Evolutionary conservation across 2,888 invertebrate genomes (phyloP).

Genomic region (Tuta absoluta): DNA sequence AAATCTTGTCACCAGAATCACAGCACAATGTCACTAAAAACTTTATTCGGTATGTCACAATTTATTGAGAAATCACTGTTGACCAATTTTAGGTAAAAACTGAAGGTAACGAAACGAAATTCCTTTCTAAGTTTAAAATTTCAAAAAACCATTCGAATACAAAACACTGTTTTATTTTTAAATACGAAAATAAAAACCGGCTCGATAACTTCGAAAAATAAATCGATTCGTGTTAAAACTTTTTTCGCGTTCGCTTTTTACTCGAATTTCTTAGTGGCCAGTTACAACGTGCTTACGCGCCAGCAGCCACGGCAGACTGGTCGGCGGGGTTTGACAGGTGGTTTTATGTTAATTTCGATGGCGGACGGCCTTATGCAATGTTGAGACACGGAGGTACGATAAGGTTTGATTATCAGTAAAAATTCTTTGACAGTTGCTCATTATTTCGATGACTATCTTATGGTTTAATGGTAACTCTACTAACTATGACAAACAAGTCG

Average conservation of each 20-base stretch:
- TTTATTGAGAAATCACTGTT: constrained; percentile 18
- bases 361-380: constrained; percentile 56
- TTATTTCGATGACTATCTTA: not conserved
- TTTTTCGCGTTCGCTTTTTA: constrained; percentile 12
- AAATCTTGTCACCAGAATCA: not conserved
- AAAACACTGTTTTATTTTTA: not conserved
- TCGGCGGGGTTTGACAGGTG: constrained; percentile 12
- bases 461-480: not conserved
- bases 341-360: constrained; percentile 40
- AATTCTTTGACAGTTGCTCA: constrained; percentile 6
- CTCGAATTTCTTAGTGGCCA: constrained; percentile 9
- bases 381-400: not conserved
- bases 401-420: not conserved
- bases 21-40: constrained; percentile 12
- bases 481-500: no score
- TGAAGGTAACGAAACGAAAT: constrained; percentile 2
- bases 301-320: constrained; percentile 12
- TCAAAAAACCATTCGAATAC: not conserved
- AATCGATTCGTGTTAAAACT: not conserved
- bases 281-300: not conserved
- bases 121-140: constrained; percentile 8
- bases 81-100: constrained; percentile 12
- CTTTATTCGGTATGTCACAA: constrained; percentile 15
- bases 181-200: not conserved
- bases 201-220: not conserved